Conservation (phyloP, 2,888 invertebrate genomes). For the Agonum fuliginosum region DNA sequence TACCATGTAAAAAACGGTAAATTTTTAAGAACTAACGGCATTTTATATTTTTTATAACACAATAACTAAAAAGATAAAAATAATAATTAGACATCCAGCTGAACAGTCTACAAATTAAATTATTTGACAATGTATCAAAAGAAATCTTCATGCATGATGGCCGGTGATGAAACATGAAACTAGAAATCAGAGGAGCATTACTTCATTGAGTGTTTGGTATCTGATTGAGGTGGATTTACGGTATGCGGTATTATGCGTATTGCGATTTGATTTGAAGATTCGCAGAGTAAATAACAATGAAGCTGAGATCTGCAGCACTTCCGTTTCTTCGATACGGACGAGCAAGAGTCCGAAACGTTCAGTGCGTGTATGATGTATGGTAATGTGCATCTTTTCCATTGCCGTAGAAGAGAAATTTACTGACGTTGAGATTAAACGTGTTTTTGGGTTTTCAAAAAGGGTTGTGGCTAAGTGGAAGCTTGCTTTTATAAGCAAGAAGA, state of each 20-base stretch:
- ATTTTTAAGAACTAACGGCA: slow-evolving; percentile 15
- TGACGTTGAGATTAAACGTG: no score
- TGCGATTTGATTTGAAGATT: slow-evolving; percentile 13
- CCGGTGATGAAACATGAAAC: neutral
- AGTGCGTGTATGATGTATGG: slow-evolving; percentile 43
- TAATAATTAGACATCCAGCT: neutral
- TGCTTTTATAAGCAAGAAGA: no score
- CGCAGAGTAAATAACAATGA: slow-evolving; percentile 19
- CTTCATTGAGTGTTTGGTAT: slow-evolving; percentile 3
- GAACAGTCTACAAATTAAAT: neutral
- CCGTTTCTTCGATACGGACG: slow-evolving; percentile 67
- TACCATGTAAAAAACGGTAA: neutral
- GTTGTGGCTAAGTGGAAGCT: no score
- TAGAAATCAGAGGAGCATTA: neutral
- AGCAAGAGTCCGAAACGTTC: slow-evolving; percentile 67
- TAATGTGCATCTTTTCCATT: slow-evolving; percentile 54
- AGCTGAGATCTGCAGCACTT: slow-evolving; percentile 59
- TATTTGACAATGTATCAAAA: neutral
- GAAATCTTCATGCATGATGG: neutral
- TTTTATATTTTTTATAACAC: neutral
- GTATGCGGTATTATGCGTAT: neutral
- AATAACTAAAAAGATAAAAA: neutral
- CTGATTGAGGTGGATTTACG: neutral
- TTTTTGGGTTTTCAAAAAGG: no score
- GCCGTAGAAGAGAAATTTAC: neutral